phyloP scores from a whole-genome alignment of 1,140 invertebrate genomes.

The Paraescarpia echinospica region DNA sequence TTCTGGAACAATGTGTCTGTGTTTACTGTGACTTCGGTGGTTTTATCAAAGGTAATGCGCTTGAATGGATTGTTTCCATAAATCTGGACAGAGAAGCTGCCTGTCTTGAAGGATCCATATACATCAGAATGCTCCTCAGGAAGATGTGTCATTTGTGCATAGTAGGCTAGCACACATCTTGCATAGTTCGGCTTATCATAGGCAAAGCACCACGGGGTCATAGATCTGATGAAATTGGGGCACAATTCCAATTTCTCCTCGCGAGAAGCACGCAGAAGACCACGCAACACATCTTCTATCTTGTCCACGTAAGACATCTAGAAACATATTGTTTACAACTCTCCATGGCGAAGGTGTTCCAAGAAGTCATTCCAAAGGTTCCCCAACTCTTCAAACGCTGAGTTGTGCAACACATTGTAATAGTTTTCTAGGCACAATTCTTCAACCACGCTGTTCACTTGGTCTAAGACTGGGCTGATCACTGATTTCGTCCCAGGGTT shows the following conservation, averaged over 20 bases:
- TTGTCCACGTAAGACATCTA: conserved; percentile 1
- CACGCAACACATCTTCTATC: conserved; percentile 3
- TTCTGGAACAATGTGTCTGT: too few relatives aligned
- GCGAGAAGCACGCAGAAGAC: conserved; percentile 9
- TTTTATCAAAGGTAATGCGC: conserved; percentile 12
- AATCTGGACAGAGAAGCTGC: neutral
- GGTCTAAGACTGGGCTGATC: conserved; percentile 2
- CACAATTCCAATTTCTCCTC: neutral
- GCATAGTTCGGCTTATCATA: conserved; percentile 18
- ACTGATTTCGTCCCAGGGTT: neutral
- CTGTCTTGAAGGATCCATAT: neutral
- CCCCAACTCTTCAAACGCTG: neutral
- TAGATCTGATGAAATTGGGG: neutral
- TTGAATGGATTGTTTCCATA: conserved; percentile 15
- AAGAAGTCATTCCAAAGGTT: too few relatives aligned
- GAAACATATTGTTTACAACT: neutral
- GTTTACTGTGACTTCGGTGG: conserved; percentile 13
- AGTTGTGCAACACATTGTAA: neutral
- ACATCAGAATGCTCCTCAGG: neutral
- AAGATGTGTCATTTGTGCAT: conserved; percentile 14
- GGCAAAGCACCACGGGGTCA: conserved; percentile 6
- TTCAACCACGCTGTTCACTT: conserved; percentile 2
- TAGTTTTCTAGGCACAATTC: conserved; percentile 1
- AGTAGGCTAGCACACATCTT: conserved; percentile 18
- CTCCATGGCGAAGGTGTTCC: too few relatives aligned